Evolutionary conservation across 2,113 vertebrate genomes (phyloP).

Genomic region (Eulacestoma nigropectus): DNA sequence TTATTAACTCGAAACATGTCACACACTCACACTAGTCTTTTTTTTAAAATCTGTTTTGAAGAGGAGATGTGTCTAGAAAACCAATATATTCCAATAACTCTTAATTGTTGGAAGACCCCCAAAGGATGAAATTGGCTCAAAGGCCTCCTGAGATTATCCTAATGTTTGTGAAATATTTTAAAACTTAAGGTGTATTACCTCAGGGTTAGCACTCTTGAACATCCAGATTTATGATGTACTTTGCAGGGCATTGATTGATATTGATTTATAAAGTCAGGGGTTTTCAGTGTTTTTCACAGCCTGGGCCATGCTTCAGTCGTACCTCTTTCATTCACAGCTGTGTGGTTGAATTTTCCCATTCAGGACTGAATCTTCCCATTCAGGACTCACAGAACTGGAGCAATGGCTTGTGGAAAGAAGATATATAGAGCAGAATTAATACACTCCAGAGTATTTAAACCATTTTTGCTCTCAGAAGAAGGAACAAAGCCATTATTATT

Average conservation of each 20-base stretch:
- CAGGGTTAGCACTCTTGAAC: neutral
- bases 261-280: neutral
- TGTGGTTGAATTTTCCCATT: neutral
- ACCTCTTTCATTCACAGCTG: neutral
- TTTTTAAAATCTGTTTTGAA: neutral
- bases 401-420: neutral
- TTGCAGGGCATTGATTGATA: conserved; percentile 30
- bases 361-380: neutral
- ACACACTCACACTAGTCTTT: neutral
- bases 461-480: neutral
- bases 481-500: neutral
- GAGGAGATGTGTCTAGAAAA: neutral
- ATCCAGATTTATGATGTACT: conserved; percentile 22
- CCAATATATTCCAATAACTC: neutral
- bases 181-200: neutral
- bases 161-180: conserved; percentile 1
- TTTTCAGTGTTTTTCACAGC: neutral
- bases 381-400: neutral
- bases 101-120: neutral
- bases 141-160: neutral
- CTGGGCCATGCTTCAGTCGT: neutral
- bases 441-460: neutral
- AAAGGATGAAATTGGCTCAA: neutral
- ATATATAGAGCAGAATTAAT: neutral
- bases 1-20: neutral